Evolutionary conservation across 2,888 invertebrate species (phyloP).

Genomic region (Dicranocentrus wangi): DNA sequence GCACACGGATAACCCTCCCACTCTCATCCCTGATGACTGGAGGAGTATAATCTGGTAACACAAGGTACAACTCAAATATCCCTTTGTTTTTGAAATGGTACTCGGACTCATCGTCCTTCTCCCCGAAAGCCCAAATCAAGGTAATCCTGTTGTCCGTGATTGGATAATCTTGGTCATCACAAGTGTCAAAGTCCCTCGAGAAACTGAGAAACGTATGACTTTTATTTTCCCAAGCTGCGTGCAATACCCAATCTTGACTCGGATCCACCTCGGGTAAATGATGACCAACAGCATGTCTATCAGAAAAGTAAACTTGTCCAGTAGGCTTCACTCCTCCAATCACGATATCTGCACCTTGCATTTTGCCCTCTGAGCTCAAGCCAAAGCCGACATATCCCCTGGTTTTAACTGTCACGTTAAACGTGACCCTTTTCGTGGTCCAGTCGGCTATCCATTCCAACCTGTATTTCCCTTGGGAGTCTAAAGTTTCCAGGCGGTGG

Average conservation of each 20-base stretch:
- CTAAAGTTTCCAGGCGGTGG: background rate
- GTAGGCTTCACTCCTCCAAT: constrained; percentile 25
- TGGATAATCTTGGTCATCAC: constrained; percentile 29
- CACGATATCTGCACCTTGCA: constrained; percentile 37
- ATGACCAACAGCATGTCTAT: constrained; percentile 24
- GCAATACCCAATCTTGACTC: constrained; percentile 33
- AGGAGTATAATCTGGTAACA: constrained; percentile 18
- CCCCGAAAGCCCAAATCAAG: constrained; percentile 27
- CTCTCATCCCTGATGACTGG: background rate
- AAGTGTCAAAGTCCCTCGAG: constrained; percentile 38
- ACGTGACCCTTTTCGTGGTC: background rate
- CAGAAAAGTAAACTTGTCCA: constrained; percentile 39
- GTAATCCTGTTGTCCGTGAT: background rate
- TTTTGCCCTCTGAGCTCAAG: constrained; percentile 6
- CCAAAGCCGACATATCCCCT: constrained; percentile 37
- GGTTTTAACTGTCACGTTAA: constrained; percentile 32
- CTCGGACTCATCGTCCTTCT: constrained; percentile 18
- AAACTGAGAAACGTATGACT: constrained; percentile 20
- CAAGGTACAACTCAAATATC: background rate
- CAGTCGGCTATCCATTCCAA: constrained; percentile 43
- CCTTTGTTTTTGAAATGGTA: constrained; percentile 33
- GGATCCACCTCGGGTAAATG: constrained; percentile 20
- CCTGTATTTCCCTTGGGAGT: constrained; percentile 33
- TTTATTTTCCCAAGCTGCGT: background rate
- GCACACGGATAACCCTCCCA: background rate